Evolutionary conservation across 2,113 vertebrate species (phyloP).

Genomic region (Empidonax traillii): DNA sequence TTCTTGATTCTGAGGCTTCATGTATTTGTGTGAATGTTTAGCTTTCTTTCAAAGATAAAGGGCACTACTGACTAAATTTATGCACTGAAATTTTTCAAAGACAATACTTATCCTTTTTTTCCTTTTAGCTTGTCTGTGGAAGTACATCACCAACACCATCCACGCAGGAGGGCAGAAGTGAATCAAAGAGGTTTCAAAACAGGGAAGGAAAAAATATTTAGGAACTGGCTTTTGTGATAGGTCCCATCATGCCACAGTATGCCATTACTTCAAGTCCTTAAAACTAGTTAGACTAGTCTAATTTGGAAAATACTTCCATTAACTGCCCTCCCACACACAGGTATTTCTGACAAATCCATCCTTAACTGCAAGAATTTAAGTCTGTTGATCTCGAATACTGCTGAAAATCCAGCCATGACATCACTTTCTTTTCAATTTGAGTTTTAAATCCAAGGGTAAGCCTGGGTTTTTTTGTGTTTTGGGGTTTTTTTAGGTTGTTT

Average conservation of each 20-base stretch:
- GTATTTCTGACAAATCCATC: not conserved
- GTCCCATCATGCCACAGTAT: not conserved
- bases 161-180: not conserved
- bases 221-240: not conserved
- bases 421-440: not conserved
- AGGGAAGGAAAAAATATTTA: not conserved
- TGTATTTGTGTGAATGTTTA: not conserved
- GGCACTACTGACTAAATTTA: not conserved
- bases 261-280: not conserved
- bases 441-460: not conserved
- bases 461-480: not conserved
- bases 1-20: not conserved
- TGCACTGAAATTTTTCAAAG: not conserved
- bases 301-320: not conserved
- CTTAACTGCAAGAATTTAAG: not conserved
- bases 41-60: not conserved
- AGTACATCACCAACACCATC: not conserved
- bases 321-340: not conserved
- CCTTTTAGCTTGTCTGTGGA: not conserved
- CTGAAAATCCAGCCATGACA: not conserved
- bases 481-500: not conserved
- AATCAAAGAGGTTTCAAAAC: constrained; percentile 2
- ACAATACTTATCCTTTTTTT: not conserved
- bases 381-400: not conserved
- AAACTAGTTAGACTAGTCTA: not conserved